Evolutionary conservation across 1,140 invertebrate genomes (phyloP), one percentile per base, ranked within the genome.

Genomic region (Brachionus rubens): DNA sequence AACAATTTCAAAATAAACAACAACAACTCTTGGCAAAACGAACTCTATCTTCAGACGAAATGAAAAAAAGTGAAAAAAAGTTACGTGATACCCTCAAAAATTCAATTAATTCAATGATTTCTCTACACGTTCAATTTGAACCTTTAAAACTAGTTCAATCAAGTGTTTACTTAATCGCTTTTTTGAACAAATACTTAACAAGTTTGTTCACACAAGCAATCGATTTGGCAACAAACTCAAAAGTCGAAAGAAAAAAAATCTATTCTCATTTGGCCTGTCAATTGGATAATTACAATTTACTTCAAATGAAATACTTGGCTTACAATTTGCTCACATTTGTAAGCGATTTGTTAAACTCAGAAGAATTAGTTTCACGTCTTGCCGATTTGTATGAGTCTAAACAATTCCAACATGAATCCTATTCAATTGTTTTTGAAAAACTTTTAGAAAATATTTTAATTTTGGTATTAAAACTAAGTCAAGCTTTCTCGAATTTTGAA

Each of bases 381-480:
- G 59, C 68, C 30, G 43, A 40, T 36, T 72, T 54, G 3, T 48
- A 72, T 33, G 46, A 72, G 19, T 30, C 19, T 14, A 50, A 54
- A 48, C 9, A 28, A 50, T 41, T 65, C 14, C 36, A 65, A 14
- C n/a, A 65, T 21, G 19, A 65, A 3, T 65, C 40, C 12, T 41
- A 65, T 19, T 65, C 68, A 9, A 2, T 33, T 5, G 7, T 52
- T 28, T 75, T 59, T 50, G 21, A 59, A 47, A 77, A 47, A 2
- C 33, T 77, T 19, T 14, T 67, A 12, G 40, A 56, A 50, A 41
- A 50, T 48, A 24, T 50, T 16, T 36, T 72, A 19, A 12, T 54
- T 30, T 52, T 72, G 59, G 84, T 89, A 0, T 81, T 92, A 1
- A 84, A 88, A 0, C 88, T 89, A 75, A 89, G 92, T 33, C 88